A percentile compares a stretch with the other conserved stretches of the same genome.
phyloP scores from a whole-genome alignment of 2,888 invertebrate genomes.

The Dryobotodes eremita region DNA sequence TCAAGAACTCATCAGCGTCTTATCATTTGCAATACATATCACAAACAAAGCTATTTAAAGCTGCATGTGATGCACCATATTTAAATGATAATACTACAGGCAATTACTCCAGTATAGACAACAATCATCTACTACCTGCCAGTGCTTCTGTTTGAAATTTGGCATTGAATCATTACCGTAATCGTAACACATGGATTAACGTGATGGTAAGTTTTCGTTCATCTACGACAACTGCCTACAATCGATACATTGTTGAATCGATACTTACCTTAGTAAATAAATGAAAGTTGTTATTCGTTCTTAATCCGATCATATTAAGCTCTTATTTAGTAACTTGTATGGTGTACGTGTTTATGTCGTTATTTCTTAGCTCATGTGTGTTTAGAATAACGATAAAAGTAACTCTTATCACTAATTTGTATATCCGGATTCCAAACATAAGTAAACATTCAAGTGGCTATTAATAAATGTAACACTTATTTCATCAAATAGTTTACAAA shows the following conservation, averaged over 20 bases:
- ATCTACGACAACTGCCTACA: neutral
- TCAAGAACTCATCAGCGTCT: neutral
- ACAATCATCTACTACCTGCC: neutral
- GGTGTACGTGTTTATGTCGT: constrained; percentile 3
- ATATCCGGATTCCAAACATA: constrained; percentile 31
- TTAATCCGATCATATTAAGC: constrained; percentile 20
- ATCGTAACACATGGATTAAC: neutral
- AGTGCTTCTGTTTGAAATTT: neutral
- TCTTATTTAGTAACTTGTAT: constrained; percentile 35
- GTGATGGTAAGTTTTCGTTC: neutral
- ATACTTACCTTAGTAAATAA: constrained; percentile 1
- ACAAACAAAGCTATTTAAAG: neutral
- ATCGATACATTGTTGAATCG: neutral
- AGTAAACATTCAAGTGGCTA: constrained; percentile 4
- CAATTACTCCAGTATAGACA: neutral
- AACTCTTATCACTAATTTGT: constrained; percentile 28
- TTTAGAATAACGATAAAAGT: constrained; percentile 47
- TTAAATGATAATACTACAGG: neutral
- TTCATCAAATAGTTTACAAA: neutral
- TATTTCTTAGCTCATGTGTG: constrained; percentile 1
- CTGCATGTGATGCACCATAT: neutral
- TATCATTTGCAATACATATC: neutral
- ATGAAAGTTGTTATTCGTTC: constrained; percentile 28
- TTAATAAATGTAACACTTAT: constrained; percentile 24
- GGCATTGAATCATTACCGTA: neutral